Percentiles rank a stretch among this genome's conserved stretches.
phyloP scores from a whole-genome alignment of 2,888 invertebrate species.

The Lapara coniferarum region DNA sequence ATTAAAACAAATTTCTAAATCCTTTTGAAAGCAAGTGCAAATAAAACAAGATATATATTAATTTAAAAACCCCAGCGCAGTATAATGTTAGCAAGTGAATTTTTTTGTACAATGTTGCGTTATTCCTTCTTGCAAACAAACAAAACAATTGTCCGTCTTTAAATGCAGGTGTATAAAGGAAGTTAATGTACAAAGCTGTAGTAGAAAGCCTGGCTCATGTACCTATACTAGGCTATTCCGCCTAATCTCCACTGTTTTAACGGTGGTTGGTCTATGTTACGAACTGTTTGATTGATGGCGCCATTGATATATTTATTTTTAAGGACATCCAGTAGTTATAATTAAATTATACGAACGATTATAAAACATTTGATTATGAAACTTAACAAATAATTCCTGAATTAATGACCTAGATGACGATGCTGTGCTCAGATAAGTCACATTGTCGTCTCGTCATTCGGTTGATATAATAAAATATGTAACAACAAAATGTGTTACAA shows the following conservation, averaged over 20 bases:
- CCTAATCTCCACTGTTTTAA: constrained; percentile 66
- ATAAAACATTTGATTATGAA: no score
- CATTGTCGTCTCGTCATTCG: no score
- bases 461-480: no score
- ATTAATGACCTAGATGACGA: no score
- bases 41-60: constrained; percentile 5
- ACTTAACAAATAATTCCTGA: no score
- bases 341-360: no score
- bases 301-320: no score
- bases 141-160: constrained; percentile 67
- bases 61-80: constrained; percentile 4
- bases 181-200: constrained; percentile 76
- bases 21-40: neutral
- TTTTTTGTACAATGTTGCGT: constrained; percentile 31
- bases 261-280: constrained; percentile 42
- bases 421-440: no score
- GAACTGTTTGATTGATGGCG: constrained; percentile 26
- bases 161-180: constrained; percentile 75
- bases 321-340: no score
- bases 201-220: constrained; percentile 69
- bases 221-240: constrained; percentile 66
- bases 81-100: neutral
- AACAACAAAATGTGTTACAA: no score
- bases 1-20: constrained; percentile 6
- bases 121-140: constrained; percentile 50